Evolutionary conservation across 2,888 invertebrate genomes (phyloP).

Genomic region (Campoletis raptor): DNA sequence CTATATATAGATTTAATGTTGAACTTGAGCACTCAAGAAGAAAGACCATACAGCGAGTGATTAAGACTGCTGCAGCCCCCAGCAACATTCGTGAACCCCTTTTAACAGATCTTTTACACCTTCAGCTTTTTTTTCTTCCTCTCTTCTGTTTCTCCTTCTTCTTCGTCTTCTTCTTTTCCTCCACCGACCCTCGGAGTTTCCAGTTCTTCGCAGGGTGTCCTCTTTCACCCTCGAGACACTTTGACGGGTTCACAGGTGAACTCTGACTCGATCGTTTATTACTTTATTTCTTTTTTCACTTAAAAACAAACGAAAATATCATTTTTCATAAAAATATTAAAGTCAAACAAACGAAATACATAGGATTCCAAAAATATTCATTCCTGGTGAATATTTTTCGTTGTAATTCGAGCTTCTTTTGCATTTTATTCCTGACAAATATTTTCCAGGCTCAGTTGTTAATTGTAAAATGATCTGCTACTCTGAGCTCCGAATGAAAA

Average conservation of each 20-base stretch:
- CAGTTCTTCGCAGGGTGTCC: conserved; percentile 31
- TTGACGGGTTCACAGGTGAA: conserved; percentile 60
- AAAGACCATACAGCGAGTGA: conserved; percentile 32
- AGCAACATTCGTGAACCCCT: conserved; percentile 17
- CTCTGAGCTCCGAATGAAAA: conserved; percentile 12
- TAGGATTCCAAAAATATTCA: no score
- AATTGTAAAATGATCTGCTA: neutral
- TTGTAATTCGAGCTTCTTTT: no score
- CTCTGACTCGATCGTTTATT: conserved; percentile 43
- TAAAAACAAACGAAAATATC: neutral
- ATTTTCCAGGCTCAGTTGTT: neutral
- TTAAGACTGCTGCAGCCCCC: conserved; percentile 29
- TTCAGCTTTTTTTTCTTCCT: neutral
- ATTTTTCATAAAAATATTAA: neutral
- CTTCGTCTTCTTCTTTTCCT: neutral
- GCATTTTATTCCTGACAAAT: neutral
- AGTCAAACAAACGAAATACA: neutral
- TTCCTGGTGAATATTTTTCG: neutral
- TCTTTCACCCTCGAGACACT: conserved; percentile 58
- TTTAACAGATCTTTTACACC: conserved; percentile 20
- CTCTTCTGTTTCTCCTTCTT: neutral
- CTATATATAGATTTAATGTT: neutral
- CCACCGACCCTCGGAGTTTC: neutral
- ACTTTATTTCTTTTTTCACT: neutral
- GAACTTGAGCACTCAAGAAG: conserved; percentile 8